Percentiles rank a stretch among this genome's conserved stretches.
These are phyloP conservation scores for Drosophila sucinea DNA, from an alignment of 1,140 invertebrate species.

Conservation along the genomic window DNA sequence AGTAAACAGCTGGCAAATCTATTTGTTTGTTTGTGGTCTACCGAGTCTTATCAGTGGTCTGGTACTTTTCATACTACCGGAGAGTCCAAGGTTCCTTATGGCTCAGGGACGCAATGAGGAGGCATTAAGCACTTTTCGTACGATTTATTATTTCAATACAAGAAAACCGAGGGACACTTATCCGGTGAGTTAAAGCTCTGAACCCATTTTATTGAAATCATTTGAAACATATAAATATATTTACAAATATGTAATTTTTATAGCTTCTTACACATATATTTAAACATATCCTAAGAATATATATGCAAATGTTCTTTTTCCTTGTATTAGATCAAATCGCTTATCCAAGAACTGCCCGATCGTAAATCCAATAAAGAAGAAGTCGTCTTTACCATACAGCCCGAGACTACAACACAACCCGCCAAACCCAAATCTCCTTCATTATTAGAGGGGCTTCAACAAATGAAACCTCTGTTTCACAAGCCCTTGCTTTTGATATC, in stretches of 20 bases:
- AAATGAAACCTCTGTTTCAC: slow-evolving; percentile 74
- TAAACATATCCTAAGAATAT: too few relatives aligned
- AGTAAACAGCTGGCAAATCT: slow-evolving; percentile 90
- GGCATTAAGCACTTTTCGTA: slow-evolving; percentile 83
- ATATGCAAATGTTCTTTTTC: too few relatives aligned
- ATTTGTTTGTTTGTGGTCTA: slow-evolving; percentile 86
- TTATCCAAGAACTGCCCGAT: slow-evolving; percentile 65
- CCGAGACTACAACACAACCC: slow-evolving; percentile 48
- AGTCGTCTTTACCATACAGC: slow-evolving; percentile 58
- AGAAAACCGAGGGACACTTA: slow-evolving; percentile 85
- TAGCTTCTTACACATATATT: not conserved
- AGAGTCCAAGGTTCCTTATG: slow-evolving; percentile 93
- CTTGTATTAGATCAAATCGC: slow-evolving; percentile 52
- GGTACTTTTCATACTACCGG: slow-evolving; percentile 87
- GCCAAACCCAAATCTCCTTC: not conserved
- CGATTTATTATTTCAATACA: slow-evolving; percentile 84
- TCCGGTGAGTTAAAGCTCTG: slow-evolving; percentile 84
- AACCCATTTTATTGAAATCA: too few relatives aligned
- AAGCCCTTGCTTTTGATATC: slow-evolving; percentile 70
- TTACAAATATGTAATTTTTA: too few relatives aligned
- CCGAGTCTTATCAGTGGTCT: slow-evolving; percentile 87
- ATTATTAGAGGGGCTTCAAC: slow-evolving; percentile 51
- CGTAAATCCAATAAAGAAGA: slow-evolving; percentile 54
- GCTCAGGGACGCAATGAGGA: slow-evolving; percentile 88
- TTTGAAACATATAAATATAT: too few relatives aligned